phyloP scores from a whole-genome alignment of 1,140 invertebrate species.

The Rhynchophorus ferrugineus region DNA sequence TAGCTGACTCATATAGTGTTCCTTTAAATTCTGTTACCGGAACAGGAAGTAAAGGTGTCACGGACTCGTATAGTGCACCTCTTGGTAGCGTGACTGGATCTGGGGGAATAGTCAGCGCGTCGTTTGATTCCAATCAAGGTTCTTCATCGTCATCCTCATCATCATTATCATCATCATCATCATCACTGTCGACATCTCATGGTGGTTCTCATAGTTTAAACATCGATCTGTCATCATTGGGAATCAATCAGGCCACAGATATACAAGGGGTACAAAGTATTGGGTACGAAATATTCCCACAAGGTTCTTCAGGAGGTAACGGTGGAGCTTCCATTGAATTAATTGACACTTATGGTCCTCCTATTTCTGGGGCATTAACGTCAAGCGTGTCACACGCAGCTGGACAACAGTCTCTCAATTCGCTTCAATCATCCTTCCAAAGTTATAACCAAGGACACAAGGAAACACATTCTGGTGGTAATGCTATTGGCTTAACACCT shows the following conservation, averaged over 20 bases:
- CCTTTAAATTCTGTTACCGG: conserved; percentile 31
- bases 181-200: background rate
- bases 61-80: conserved; percentile 39
- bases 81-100: conserved; percentile 38
- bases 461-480: conserved; percentile 5
- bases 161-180: background rate
- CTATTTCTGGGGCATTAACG: conserved; percentile 44
- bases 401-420: conserved; percentile 32
- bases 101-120: conserved; percentile 34
- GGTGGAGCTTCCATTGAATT: conserved; percentile 7
- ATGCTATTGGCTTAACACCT: conserved; percentile 45
- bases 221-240: conserved; percentile 26
- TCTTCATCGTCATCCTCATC: conserved; percentile 23
- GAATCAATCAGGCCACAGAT: conserved; percentile 32
- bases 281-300: conserved; percentile 43
- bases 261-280: conserved; percentile 43
- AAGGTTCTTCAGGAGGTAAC: conserved; percentile 12
- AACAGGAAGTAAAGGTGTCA: conserved; percentile 30
- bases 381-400: conserved; percentile 45
- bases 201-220: conserved; percentile 14
- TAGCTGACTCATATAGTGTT: conserved; percentile 36
- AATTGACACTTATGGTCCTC: conserved; percentile 45
- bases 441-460: conserved; percentile 6
- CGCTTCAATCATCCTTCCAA: conserved; percentile 18
- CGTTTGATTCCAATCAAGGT: conserved; percentile 18